Percentiles rank a stretch among this genome's conserved stretches.
Conservation (phyloP, 2,888 invertebrate species). For the Pogonocherus hispidulus region DNA sequence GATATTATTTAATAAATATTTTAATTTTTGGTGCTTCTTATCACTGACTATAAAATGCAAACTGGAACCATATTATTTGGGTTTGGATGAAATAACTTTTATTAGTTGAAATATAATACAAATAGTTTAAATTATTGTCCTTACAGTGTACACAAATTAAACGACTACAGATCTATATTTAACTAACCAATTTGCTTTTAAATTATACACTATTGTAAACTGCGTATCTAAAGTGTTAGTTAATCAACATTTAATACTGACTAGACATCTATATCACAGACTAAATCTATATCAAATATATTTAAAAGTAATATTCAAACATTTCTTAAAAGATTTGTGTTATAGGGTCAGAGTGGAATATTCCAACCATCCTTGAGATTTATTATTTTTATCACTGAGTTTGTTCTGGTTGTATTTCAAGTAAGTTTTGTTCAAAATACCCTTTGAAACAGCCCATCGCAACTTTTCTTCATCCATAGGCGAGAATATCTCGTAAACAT, state of each 20-base stretch:
- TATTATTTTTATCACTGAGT: background rate
- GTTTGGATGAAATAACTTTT: no score
- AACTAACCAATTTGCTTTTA: background rate
- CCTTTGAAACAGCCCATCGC: constrained; percentile 47
- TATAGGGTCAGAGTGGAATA: constrained; percentile 33
- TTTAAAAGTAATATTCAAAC: background rate
- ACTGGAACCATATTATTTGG: no score
- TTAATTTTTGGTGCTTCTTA: no score
- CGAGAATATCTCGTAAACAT: constrained; percentile 52
- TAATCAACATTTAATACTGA: background rate
- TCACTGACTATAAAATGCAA: no score
- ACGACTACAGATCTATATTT: background rate
- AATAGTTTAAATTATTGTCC: background rate
- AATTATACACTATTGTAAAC: background rate
- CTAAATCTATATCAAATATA: constrained; percentile 14
- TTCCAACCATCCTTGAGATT: constrained; percentile 30
- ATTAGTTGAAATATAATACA: no score
- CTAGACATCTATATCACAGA: constrained; percentile 24
- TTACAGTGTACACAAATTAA: background rate
- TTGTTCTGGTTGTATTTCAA: constrained; percentile 35
- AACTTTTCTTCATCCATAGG: constrained; percentile 50
- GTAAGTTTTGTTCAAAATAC: constrained; percentile 43
- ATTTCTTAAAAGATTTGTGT: background rate
- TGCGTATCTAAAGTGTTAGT: background rate
- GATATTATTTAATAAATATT: no score